Conservation (phyloP, 2,113 vertebrate genomes). For the Tamias sibiricus region DNA sequence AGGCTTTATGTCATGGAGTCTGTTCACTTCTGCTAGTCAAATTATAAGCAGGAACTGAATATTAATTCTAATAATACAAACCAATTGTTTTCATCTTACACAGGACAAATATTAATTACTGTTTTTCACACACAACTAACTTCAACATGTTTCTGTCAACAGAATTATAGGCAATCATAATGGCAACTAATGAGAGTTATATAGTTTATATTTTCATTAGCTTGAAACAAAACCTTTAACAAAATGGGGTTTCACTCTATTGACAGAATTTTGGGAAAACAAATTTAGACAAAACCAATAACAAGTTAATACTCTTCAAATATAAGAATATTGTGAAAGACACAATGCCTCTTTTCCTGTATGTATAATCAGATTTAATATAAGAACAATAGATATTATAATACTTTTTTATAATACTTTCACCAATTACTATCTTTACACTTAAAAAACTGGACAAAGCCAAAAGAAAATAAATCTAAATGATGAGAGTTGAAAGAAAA, state of each 20-base stretch:
- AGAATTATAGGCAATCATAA: slow-evolving; percentile 48
- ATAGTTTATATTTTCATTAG: not conserved
- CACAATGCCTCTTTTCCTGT: not conserved
- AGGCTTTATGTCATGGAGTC: not conserved
- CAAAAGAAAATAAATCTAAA: not conserved
- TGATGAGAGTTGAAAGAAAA: slow-evolving; percentile 16
- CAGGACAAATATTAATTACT: not conserved
- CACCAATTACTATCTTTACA: not conserved
- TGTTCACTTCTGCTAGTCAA: not conserved
- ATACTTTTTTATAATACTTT: not conserved
- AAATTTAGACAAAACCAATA: slow-evolving; percentile 28
- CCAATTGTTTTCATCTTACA: not conserved
- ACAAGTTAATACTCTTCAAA: slow-evolving; percentile 30
- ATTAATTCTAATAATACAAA: slow-evolving; percentile 6
- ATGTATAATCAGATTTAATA: not conserved
- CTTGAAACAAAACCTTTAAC: slow-evolving; percentile 46
- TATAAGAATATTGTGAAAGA: not conserved
- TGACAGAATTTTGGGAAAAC: slow-evolving; percentile 35
- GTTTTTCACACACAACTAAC: not conserved
- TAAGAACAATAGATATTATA: slow-evolving; percentile 22
- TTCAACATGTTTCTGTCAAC: slow-evolving; percentile 25
- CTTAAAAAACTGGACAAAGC: slow-evolving; percentile 28
- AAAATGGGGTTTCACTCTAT: not conserved
- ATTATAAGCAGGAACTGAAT: not conserved
- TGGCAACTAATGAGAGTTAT: slow-evolving; percentile 32